Base-by-base conservation (phyloP, 2,888 invertebrate genomes). In the Rhyacophila evoluta region DNA sequence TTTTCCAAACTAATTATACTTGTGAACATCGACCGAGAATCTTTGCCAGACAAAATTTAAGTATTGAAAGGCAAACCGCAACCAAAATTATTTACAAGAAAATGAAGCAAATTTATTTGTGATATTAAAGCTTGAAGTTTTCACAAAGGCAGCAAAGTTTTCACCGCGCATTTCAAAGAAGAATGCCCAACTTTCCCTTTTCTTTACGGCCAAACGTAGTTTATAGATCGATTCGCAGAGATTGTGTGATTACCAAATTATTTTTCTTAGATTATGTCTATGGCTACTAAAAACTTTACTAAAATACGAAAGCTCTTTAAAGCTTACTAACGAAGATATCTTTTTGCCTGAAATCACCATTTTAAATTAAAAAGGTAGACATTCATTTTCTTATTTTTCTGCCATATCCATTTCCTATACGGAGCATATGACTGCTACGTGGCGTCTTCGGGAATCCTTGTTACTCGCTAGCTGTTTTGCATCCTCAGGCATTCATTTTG, bases 101-200 rank as follows among this genome's bases (percentile, higher is more conserved):
- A 77, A 72, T 74, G 67, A 39, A 39, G 37, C 55, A 36, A 77
- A 80, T 78, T 78, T 72, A 78, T 77, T 68, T 75, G 75, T 36
- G 75, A 80, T 80, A 80, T 80, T 80, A 80, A 80, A 78, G 39
- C 75, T 69, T 12, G 33, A 37, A 75, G 71, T 55, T 36, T 77
- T 69, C 78, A 72, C 75, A 80, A 79, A 75, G 80, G 72, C 75
- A 33, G 38, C 36, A 69, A 78, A 80, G 12, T 75, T 80, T 80
- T 41, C 55, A 29, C 73, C 76, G 33, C 67, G 67, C 25, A 68
- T 68, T 39, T 67, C 75, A n/a, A 70, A 75, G 75, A 78, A 80
- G 80, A 80, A 80, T 80, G 77, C 75, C 72, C 69, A 80, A 78
- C 78, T 80, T 78, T 80, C 72, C 70, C 80, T 80, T 80, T 72